Conservation (phyloP, 2,797 vertebrate species). For the Falco peregrinus region DNA sequence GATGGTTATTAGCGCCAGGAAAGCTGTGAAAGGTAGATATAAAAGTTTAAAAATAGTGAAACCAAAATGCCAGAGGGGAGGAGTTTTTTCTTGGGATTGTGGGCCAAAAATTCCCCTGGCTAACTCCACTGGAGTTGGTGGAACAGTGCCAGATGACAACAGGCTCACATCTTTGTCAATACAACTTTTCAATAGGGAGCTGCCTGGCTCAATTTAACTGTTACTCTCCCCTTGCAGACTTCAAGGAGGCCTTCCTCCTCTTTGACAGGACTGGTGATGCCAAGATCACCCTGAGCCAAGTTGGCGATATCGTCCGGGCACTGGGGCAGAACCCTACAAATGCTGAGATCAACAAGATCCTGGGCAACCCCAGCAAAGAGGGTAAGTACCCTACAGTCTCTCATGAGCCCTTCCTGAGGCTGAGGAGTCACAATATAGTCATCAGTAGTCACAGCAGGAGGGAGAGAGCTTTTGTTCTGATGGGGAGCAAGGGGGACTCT, state of each 20-base stretch:
- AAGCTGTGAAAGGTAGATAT: neutral
- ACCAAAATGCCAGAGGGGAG: slow-evolving; percentile 31
- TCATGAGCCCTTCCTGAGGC: fast-evolving
- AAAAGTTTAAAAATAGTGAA: slow-evolving; percentile 54
- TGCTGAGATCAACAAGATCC: slow-evolving; percentile 85
- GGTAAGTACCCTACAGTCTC: slow-evolving; percentile 72
- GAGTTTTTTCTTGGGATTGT: slow-evolving; percentile 9
- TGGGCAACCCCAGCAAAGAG: slow-evolving; percentile 89
- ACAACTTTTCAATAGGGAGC: neutral
- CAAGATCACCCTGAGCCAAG: slow-evolving; percentile 91
- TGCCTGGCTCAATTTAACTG: neutral
- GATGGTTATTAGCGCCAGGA: neutral
- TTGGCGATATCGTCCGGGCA: slow-evolving; percentile 94
- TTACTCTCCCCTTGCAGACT: slow-evolving; percentile 82
- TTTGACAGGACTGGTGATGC: slow-evolving; percentile 95
- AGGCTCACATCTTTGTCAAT: neutral
- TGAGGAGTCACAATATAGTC: no score
- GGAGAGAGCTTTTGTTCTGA: neutral
- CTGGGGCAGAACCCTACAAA: slow-evolving; percentile 99
- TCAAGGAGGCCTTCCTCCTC: slow-evolving; percentile 99
- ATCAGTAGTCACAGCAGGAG: neutral
- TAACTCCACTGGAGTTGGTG: neutral
- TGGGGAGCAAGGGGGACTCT: neutral
- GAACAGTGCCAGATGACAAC: slow-evolving; percentile 7
- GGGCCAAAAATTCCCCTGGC: slow-evolving; percentile 9